phyloP scores from a whole-genome alignment of 2,113 vertebrate genomes.

The Psophia crepitans region DNA sequence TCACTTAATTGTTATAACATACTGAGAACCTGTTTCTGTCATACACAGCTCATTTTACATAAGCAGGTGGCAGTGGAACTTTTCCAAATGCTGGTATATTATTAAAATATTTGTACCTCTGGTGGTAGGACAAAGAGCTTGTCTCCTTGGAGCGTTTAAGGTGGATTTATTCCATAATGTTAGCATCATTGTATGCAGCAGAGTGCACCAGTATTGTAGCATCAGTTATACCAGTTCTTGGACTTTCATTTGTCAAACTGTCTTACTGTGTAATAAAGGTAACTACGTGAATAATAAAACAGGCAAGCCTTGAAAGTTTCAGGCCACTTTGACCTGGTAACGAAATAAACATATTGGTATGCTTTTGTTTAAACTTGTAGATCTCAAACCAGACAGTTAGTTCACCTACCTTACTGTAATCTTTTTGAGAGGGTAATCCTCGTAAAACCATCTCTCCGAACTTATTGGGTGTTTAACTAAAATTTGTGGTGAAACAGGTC shows the following conservation, averaged over 20 bases:
- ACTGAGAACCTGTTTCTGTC: neutral
- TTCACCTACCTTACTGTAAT: neutral
- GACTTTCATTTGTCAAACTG: neutral
- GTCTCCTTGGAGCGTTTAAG: neutral
- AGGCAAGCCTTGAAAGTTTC: neutral
- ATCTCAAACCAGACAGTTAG: neutral
- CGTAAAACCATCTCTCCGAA: neutral
- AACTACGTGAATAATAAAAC: neutral
- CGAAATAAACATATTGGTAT: neutral
- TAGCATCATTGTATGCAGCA: neutral
- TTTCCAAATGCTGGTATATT: neutral
- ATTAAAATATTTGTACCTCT: neutral
- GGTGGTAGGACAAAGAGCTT: neutral
- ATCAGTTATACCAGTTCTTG: neutral
- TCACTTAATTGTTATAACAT: neutral
- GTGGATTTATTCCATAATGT: constrained; percentile 24
- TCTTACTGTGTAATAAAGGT: constrained; percentile 62
- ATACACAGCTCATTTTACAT: neutral
- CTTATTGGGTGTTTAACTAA: fast-evolving
- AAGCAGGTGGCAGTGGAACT: neutral
- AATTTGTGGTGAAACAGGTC: neutral
- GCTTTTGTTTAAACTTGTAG: neutral
- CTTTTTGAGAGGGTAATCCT: neutral
- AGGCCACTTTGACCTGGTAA: neutral
- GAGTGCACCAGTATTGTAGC: neutral